Evolutionary conservation across 2,888 invertebrate species (phyloP).

Genomic region (Xylophagus ater): DNA sequence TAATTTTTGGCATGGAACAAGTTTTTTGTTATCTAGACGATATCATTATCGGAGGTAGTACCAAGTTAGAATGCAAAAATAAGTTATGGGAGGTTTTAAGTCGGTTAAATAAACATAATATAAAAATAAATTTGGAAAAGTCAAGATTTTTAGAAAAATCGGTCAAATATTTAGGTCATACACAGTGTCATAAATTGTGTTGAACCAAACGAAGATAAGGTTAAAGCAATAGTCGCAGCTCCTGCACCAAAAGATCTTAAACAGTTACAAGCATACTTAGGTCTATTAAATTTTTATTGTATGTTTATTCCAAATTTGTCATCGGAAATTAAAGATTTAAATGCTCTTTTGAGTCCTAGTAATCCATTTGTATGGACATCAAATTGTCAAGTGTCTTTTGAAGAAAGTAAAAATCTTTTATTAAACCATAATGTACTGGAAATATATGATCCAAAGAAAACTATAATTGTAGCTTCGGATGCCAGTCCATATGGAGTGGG

Average conservation of each 20-base stretch:
- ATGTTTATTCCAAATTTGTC: conserved; percentile 15
- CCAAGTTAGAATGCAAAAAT: conserved; percentile 5
- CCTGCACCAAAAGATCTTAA: conserved; percentile 14
- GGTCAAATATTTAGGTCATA: conserved; percentile 15
- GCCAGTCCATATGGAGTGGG: conserved; percentile 6
- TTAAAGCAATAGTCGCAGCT: conserved; percentile 13
- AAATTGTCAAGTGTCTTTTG: conserved; percentile 11
- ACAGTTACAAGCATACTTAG: conserved; percentile 16
- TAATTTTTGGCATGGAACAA: conserved; percentile 10
- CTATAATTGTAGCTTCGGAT: conserved; percentile 4
- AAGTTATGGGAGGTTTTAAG: conserved; percentile 13
- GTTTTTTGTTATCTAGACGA: conserved; percentile 16
- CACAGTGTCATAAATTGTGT: conserved; percentile 10
- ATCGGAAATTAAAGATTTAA: conserved; percentile 15
- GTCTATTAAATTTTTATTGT: conserved; percentile 15
- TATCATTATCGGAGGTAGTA: conserved; percentile 14
- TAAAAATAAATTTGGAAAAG: conserved; percentile 16
- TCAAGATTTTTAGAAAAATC: conserved; percentile 15
- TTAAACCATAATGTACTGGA: conserved; percentile 5
- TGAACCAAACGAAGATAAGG: conserved; percentile 12
- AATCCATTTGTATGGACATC: conserved; percentile 15
- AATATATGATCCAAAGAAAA: conserved; percentile 9
- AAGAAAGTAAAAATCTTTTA: conserved; percentile 11
- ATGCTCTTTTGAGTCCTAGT: conserved; percentile 15
- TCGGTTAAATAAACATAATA: conserved; percentile 14